A percentile compares a stretch with the other conserved stretches of the same genome.
Conservation (phyloP, 1,140 invertebrate species). For the Zophobas morio region DNA sequence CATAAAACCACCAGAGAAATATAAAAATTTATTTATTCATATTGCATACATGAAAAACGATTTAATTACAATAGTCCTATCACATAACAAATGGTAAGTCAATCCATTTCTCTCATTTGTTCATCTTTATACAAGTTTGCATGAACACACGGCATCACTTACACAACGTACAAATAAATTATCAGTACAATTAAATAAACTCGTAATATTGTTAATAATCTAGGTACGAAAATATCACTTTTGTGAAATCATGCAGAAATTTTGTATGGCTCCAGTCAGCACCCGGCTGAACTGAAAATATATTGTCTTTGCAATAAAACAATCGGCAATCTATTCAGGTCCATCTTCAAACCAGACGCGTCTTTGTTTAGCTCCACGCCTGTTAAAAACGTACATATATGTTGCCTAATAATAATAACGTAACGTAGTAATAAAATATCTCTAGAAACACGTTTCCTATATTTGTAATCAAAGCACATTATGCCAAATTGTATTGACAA, state of each 20-base stretch:
- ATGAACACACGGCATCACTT: slow-evolving; percentile 7
- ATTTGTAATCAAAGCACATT: not conserved
- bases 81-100: slow-evolving; percentile 19
- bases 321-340: no score
- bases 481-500: slow-evolving; percentile 16
- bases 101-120: slow-evolving; percentile 18
- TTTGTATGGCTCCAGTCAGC: slow-evolving; percentile 17
- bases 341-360: not conserved
- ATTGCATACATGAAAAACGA: slow-evolving; percentile 19
- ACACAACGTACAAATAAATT: slow-evolving; percentile 17
- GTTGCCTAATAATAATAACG: no score
- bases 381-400: no score
- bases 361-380: no score
- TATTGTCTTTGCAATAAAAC: not conserved
- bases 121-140: not conserved
- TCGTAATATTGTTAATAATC: not conserved
- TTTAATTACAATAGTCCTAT: slow-evolving; percentile 22
- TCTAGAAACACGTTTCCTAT: no score
- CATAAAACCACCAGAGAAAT: not conserved
- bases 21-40: slow-evolving; percentile 32
- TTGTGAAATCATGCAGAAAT: slow-evolving; percentile 8
- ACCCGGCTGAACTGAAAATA: slow-evolving; percentile 9
- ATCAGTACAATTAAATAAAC: slow-evolving; percentile 19
- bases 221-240: slow-evolving; percentile 17
- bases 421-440: no score